Percentiles rank a stretch among this genome's conserved stretches.
These are phyloP conservation scores for Chesias legatella DNA, from an alignment of 2,888 invertebrate genomes.

Conservation along the genomic window DNA sequence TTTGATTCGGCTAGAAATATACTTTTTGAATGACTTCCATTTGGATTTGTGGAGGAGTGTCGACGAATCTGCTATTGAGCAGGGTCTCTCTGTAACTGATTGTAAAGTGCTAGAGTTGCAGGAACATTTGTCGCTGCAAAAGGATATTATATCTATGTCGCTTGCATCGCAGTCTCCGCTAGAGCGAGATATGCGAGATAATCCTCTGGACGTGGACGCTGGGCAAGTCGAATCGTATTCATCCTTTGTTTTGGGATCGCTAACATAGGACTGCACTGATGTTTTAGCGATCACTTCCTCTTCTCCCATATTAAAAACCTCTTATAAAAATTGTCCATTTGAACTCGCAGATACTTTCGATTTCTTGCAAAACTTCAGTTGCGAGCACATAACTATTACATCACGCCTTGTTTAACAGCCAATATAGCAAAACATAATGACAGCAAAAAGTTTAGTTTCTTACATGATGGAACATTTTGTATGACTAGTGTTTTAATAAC, in stretches of 20 bases:
- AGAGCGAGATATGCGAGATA: conserved; percentile 44
- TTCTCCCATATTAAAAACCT: conserved; percentile 19
- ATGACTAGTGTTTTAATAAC: too few species aligned
- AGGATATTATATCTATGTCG: conserved; percentile 38
- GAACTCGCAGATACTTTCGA: neutral
- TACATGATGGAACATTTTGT: too few species aligned
- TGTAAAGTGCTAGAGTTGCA: conserved; percentile 36
- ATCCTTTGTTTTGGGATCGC: conserved; percentile 26
- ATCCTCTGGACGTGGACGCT: conserved; percentile 56
- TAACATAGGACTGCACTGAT: conserved; percentile 13
- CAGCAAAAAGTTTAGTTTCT: too few species aligned
- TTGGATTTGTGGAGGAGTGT: conserved; percentile 46
- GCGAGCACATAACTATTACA: neutral
- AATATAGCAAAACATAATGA: too few species aligned
- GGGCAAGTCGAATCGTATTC: conserved; percentile 42
- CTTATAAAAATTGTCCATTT: conserved; percentile 9
- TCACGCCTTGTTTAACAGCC: too few species aligned
- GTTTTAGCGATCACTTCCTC: conserved; percentile 16
- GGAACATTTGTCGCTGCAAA: conserved; percentile 41
- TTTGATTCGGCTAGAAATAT: conserved; percentile 38
- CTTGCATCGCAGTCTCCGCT: conserved; percentile 47
- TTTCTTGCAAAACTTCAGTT: too few species aligned
- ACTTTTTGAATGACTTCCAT: conserved; percentile 49
- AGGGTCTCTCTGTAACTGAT: conserved; percentile 44
- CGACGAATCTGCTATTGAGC: conserved; percentile 50